Percentiles rank a stretch among this genome's conserved stretches.
These are phyloP conservation scores for Tenthredo scrophulariae DNA, from an alignment of 2,888 invertebrate species.

Conservation along the genomic window DNA sequence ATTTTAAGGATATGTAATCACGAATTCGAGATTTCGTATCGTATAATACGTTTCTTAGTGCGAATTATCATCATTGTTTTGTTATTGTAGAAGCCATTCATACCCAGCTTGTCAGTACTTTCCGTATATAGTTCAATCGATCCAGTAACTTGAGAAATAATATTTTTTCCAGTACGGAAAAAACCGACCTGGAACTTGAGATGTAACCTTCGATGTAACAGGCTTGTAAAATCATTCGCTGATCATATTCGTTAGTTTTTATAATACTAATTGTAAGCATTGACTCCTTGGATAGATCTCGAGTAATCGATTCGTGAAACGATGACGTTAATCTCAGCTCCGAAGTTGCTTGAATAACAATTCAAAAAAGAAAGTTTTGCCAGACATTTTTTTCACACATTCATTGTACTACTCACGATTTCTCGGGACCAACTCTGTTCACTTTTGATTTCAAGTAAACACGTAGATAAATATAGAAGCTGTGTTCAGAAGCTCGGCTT, in stretches of 20 bases:
- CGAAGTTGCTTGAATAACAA: background rate
- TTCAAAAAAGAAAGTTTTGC: background rate
- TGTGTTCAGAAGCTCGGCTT: background rate
- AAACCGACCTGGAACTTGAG: slow-evolving; percentile 33
- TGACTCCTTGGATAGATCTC: background rate
- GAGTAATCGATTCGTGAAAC: slow-evolving; percentile 21
- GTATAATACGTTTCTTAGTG: background rate
- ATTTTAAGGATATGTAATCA: background rate
- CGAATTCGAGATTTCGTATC: background rate
- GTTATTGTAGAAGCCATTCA: background rate
- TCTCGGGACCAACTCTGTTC: background rate
- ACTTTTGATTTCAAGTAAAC: background rate
- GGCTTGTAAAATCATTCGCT: slow-evolving; percentile 9
- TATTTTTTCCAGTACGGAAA: background rate
- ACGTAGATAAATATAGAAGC: background rate
- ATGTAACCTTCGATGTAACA: slow-evolving; percentile 35
- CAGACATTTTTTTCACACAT: background rate
- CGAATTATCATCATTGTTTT: slow-evolving; percentile 4
- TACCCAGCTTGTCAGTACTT: background rate
- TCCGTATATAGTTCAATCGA: background rate
- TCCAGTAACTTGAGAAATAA: slow-evolving; percentile 28
- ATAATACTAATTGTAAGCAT: slow-evolving; percentile 9
- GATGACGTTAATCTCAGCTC: background rate
- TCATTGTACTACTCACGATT: slow-evolving; percentile 9
- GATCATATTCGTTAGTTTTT: background rate